Percentiles rank a stretch among this genome's conserved stretches.
Evolutionary conservation across 2,888 invertebrate species (phyloP).

Genomic region (Keiferia lycopersicella): DNA sequence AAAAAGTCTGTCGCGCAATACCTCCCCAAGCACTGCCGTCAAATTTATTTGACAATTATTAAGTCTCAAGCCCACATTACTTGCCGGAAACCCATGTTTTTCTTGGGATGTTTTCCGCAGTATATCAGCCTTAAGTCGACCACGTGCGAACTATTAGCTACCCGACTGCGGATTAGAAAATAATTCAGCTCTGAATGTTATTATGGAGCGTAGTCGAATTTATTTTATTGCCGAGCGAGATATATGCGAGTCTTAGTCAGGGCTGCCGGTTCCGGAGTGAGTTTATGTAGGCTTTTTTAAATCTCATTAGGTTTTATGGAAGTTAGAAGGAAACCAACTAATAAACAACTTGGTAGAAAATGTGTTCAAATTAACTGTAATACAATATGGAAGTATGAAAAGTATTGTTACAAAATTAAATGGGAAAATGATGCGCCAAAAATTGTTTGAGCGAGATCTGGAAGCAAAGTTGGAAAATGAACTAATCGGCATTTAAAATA

Average conservation of each 20-base stretch:
- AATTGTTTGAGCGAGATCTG: no score
- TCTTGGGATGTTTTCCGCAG: constrained; percentile 73
- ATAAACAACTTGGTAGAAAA: no score
- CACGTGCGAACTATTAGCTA: constrained; percentile 81
- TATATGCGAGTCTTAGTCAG: constrained; percentile 64
- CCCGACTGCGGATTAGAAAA: constrained; percentile 77
- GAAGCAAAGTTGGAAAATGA: no score
- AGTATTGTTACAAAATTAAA: no score
- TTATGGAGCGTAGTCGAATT: constrained; percentile 75
- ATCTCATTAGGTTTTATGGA: no score
- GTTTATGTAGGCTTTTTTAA: background rate
- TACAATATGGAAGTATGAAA: no score
- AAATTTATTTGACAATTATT: constrained; percentile 80
- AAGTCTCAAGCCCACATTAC: constrained; percentile 76
- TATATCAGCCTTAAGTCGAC: constrained; percentile 71
- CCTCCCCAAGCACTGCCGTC: constrained; percentile 56
- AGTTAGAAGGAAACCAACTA: no score
- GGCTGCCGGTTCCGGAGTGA: constrained; percentile 8
- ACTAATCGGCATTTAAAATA: no score
- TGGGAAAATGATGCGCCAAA: no score
- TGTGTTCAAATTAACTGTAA: no score
- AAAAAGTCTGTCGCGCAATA: background rate
- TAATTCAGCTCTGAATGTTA: constrained; percentile 79
- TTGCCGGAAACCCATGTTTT: constrained; percentile 76
- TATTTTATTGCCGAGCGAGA: constrained; percentile 75